Percentiles rank a stretch among this genome's conserved stretches.
Evolutionary conservation across 2,113 vertebrate genomes (phyloP).

Genomic region (Sinosuthora webbiana): DNA sequence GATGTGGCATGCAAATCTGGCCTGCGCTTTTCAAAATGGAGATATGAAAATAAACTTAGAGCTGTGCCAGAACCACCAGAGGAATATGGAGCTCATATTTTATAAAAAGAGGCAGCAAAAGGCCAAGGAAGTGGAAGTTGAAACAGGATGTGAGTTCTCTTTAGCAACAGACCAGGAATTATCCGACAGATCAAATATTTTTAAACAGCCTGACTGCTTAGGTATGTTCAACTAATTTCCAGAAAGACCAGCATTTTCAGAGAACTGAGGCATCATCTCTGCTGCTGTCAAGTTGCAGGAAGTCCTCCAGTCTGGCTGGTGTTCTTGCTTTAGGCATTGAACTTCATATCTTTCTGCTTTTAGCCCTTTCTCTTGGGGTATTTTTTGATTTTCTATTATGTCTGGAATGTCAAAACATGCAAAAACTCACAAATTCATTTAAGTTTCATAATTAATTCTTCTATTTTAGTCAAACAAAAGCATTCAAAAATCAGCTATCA

Average conservation of each 20-base stretch:
- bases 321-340: background rate
- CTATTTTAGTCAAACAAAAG: background rate
- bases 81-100: background rate
- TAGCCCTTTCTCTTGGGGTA: background rate
- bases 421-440: background rate
- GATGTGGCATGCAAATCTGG: background rate
- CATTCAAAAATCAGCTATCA: background rate
- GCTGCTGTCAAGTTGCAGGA: background rate
- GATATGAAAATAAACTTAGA: background rate
- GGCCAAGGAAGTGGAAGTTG: background rate
- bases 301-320: background rate
- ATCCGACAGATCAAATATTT: background rate
- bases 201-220: background rate
- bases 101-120: background rate
- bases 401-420: background rate
- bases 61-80: background rate
- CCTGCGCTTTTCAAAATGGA: background rate
- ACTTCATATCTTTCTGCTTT: background rate
- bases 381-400: background rate
- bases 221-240: background rate
- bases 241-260: background rate
- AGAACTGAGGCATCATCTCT: background rate
- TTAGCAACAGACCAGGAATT: background rate
- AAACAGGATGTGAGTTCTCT: background rate
- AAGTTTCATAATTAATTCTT: background rate